These are phyloP conservation scores for Colaptes auratus DNA, from an alignment of 2,113 vertebrate species.

Conservation along the genomic window DNA sequence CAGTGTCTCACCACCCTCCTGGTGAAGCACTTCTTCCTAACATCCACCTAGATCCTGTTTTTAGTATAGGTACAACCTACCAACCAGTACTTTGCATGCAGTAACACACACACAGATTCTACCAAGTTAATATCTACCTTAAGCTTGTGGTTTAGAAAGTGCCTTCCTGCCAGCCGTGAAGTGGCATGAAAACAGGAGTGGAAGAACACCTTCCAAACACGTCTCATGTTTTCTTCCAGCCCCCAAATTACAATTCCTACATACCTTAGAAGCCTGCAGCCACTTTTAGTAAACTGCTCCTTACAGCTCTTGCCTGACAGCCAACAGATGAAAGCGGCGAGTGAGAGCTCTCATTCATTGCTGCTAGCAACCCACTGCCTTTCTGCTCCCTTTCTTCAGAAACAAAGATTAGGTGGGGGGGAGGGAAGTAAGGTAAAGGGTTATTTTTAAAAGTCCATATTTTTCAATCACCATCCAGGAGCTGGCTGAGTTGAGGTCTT, in stretches of 20 bases:
- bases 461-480: conserved; percentile 57
- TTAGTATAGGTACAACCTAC: neutral
- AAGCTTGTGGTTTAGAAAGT: neutral
- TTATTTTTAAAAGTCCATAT: conserved; percentile 53
- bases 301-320: conserved; percentile 33
- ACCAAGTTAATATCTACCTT: neutral
- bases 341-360: conserved; percentile 42
- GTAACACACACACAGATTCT: neutral
- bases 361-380: conserved; percentile 53
- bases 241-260: conserved; percentile 35
- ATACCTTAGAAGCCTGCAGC: conserved; percentile 5
- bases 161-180: neutral
- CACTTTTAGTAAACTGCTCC: conserved; percentile 55
- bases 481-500: conserved; percentile 30
- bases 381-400: conserved; percentile 48
- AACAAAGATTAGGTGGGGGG: conserved; percentile 31
- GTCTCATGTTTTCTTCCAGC: neutral
- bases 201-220: conserved; percentile 6
- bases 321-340: conserved; percentile 35
- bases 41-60: neutral
- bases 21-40: too few species aligned
- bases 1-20: too few species aligned
- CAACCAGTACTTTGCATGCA: neutral
- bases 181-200: neutral
- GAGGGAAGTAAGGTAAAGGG: conserved; percentile 46